phyloP scores from a whole-genome alignment of 2,888 invertebrate genomes.

The Heliconius erato region DNA sequence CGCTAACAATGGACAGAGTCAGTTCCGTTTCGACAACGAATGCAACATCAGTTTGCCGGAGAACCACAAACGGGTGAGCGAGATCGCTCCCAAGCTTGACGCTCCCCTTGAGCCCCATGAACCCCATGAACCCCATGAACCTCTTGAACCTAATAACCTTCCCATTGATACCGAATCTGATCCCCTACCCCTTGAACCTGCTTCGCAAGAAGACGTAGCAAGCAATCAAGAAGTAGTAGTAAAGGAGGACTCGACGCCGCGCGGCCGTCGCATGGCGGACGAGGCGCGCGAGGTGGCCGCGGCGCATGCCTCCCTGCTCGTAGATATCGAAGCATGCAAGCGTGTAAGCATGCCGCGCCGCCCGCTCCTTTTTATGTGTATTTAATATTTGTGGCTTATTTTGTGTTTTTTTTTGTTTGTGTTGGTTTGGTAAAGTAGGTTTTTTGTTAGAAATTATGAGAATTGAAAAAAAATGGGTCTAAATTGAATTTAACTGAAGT shows the following conservation, averaged over 20 bases:
- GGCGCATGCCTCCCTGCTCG: conserved; percentile 84
- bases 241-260: conserved; percentile 79
- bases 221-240: conserved; percentile 76
- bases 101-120: conserved; percentile 56
- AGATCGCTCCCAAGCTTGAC: conserved; percentile 80
- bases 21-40: conserved; percentile 99
- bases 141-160: conserved; percentile 59
- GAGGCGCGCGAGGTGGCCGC: conserved; percentile 83
- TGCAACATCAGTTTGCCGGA: conserved; percentile 98
- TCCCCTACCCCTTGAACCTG: conserved; percentile 61
- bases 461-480: background rate
- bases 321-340: conserved; percentile 88
- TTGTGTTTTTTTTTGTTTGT: conserved; percentile 57
- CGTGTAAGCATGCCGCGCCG: conserved; percentile 89
- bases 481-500: too few species aligned
- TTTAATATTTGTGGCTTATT: conserved; percentile 58
- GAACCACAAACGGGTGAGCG: conserved; percentile 99
- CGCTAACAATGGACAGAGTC: conserved; percentile 89
- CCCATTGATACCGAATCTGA: conserved; percentile 35
- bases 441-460: background rate
- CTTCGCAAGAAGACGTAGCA: conserved; percentile 70
- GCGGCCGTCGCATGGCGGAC: conserved; percentile 78
- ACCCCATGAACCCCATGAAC: conserved; percentile 57
- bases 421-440: conserved; percentile 33
- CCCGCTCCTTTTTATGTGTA: conserved; percentile 65